Conservation (phyloP, 2,888 invertebrate genomes). For the Cancer borealis region DNA sequence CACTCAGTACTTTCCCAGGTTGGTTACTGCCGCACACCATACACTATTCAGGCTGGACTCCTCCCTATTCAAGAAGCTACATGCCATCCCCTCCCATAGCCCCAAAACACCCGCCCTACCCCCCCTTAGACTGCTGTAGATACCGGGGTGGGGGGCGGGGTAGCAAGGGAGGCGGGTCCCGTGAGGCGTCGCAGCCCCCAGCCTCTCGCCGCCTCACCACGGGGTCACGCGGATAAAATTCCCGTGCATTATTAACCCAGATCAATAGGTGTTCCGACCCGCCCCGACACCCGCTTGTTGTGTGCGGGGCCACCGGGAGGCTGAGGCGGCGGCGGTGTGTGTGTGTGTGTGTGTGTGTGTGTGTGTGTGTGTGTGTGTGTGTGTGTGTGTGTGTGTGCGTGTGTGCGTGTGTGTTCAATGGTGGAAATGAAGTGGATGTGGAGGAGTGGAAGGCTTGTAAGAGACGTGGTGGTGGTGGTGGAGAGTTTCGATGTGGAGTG, state of each 20-base stretch:
- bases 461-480: not conserved
- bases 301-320: not conserved
- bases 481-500: not conserved
- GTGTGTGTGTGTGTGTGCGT: not conserved
- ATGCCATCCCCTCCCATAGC: not conserved
- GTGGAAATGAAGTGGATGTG: not conserved
- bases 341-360: not conserved
- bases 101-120: not conserved
- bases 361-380: not conserved
- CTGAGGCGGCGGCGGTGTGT: not conserved
- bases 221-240: constrained; percentile 68
- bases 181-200: not conserved
- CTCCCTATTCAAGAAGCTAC: not conserved
- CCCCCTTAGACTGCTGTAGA: not conserved
- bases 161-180: not conserved
- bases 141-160: not conserved
- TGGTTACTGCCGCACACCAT: no score
- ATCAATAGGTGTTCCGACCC: constrained; percentile 62
- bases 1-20: no score
- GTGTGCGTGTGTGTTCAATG: not conserved
- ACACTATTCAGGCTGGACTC: not conserved
- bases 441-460: no score
- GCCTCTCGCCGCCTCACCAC: constrained; percentile 18
- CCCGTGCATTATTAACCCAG: constrained; percentile 66
- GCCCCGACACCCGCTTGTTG: constrained; percentile 3